These are phyloP conservation scores for Rachycentron canadum DNA, from an alignment of 2,797 vertebrate species.

Conservation along the genomic window DNA sequence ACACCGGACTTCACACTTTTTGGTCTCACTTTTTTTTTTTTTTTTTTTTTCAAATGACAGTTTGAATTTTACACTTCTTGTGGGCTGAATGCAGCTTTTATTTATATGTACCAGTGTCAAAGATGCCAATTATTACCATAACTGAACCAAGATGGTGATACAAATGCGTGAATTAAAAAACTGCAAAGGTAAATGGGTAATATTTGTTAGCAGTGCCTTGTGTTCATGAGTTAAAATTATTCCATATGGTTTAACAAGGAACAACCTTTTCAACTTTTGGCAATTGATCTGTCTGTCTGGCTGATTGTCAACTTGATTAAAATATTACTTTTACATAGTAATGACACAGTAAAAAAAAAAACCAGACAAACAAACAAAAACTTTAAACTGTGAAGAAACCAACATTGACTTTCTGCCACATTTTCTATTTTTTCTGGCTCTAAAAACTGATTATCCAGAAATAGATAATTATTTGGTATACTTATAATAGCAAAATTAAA, in stretches of 20 bases:
- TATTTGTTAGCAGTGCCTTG: neutral
- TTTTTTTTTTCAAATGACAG: neutral
- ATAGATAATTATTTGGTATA: neutral
- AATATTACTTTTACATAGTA: neutral
- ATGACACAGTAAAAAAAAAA: neutral
- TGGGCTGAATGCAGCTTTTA: constrained; percentile 1
- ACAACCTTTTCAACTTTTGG: neutral
- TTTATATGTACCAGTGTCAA: neutral
- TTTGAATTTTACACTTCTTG: neutral
- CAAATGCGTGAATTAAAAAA: neutral
- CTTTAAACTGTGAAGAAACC: no score
- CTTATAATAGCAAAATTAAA: neutral
- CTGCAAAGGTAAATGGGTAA: neutral
- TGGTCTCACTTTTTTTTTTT: neutral
- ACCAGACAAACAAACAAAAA: no score
- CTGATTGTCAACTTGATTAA: constrained; percentile 2
- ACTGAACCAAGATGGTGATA: neutral
- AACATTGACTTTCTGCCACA: no score
- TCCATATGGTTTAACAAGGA: neutral
- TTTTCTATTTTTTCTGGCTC: neutral
- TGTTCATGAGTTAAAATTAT: neutral
- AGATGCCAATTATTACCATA: neutral
- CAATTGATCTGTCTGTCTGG: neutral
- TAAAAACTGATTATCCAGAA: neutral
- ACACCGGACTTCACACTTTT: neutral